Percentiles rank a stretch among this genome's conserved stretches.
phyloP scores from a whole-genome alignment of 2,797 vertebrate species.

The Molossus alvarezi region DNA sequence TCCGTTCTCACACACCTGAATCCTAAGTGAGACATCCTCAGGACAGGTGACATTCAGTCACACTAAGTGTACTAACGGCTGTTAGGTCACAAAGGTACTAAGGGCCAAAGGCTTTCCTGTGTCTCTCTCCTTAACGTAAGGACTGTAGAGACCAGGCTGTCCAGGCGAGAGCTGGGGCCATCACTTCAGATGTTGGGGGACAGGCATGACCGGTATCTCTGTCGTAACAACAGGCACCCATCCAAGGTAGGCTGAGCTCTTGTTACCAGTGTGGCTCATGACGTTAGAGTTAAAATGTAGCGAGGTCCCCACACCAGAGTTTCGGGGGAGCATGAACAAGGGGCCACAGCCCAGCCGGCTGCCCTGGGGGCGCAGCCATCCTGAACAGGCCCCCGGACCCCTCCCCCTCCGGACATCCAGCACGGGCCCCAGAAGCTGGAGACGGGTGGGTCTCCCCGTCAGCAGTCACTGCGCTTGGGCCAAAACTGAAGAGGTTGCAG shows the following conservation, averaged over 20 bases:
- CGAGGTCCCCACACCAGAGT: rapidly evolving
- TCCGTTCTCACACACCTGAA: not conserved
- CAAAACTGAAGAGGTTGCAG: not conserved
- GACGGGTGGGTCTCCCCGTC: rapidly evolving
- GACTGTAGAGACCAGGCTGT: not conserved
- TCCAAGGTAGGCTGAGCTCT: not conserved
- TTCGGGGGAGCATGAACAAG: rapidly evolving
- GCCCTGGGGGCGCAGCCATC: too few relatives aligned
- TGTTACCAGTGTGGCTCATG: not conserved
- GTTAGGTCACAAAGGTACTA: slow-evolving; percentile 1
- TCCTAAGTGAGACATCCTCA: slow-evolving; percentile 24
- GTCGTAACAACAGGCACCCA: not conserved
- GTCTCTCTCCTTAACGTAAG: not conserved
- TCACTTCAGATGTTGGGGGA: not conserved
- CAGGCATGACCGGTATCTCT: rapidly evolving
- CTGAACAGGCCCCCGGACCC: not conserved
- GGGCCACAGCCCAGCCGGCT: too few relatives aligned
- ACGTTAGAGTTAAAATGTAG: not conserved
- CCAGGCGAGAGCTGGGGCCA: not conserved
- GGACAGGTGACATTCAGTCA: slow-evolving; percentile 34
- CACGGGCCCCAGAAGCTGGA: not conserved
- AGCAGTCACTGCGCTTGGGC: not conserved
- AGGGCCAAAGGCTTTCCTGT: not conserved
- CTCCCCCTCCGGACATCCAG: not conserved
- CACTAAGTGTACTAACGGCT: slow-evolving; percentile 53